Evolutionary conservation across 2,797 vertebrate genomes (phyloP), one percentile per base, ranked within the genome.

Genomic region (Choloepus didactylus): DNA sequence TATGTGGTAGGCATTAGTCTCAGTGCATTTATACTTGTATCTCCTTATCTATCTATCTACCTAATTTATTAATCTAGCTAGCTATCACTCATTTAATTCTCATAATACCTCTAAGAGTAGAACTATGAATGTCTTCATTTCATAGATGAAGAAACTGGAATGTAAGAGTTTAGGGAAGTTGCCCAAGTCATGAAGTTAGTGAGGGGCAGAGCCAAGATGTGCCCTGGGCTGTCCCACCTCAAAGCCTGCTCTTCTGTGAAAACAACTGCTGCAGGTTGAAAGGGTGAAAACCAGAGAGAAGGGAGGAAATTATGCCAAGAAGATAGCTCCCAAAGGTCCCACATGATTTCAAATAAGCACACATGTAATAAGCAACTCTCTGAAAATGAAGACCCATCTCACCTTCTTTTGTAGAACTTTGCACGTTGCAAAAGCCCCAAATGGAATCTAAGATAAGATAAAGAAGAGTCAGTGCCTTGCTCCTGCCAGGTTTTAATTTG

Each of bases 361-460:
- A 80, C 21, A 9, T 0, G 23, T 51, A 80, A 79, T 0, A 12
- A 72, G 76, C 5, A 11, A 23, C 3, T 62, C n/a, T 82, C 23
- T 69, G 51, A 75, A 92, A 62, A 79, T 3, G 19, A 69, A 41
- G 44, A 16, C 56, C 5, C 14, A 4, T 29, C 96, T 98, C 97
- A 99, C 99, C 99, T 99, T 99, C 97, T 99, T 99, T 94, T 99
- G 99, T 12, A 99, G 98, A 95, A 99, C 99, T 97, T 99, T 99
- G 96, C 99, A 99, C 8, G 99, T 99, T 79, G 99, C 99, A 97
- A 99, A 99, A 83, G 96, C 99, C 96, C 98, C 98, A 1, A 99
- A 98, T 3, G 99, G 99, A 98, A 99, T 98, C 99, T 99, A 97
- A 87, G 67, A 67, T 3, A 73, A 97, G 97, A 66, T 5, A 97